Conservation (phyloP, 1,140 invertebrate genomes). For the Trachymyrmex septentrionalis region DNA sequence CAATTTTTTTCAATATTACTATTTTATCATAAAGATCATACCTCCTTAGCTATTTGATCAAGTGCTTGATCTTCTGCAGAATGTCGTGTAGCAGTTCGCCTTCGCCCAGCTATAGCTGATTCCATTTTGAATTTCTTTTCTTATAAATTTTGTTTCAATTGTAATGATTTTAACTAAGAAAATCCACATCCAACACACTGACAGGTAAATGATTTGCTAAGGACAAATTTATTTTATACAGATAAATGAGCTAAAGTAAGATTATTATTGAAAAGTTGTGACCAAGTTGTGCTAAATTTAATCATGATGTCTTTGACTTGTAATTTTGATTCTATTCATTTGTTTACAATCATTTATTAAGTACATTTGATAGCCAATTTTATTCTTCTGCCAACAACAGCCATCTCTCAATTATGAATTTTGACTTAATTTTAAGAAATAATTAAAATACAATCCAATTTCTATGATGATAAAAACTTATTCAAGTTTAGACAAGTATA, state of each 20-base stretch:
- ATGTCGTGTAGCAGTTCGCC: conserved; percentile 90
- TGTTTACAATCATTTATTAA: background rate
- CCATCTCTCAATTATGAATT: no score
- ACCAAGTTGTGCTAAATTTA: background rate
- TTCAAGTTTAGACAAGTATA: no score
- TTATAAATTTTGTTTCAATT: conserved; percentile 40
- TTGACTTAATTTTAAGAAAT: no score
- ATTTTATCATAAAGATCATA: conserved; percentile 81
- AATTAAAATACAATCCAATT: no score
- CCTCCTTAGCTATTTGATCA: conserved; percentile 96
- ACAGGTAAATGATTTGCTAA: conserved; percentile 64
- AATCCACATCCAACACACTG: conserved; percentile 69
- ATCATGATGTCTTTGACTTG: background rate
- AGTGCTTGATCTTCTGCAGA: conserved; percentile 95
- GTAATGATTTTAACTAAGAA: conserved; percentile 47
- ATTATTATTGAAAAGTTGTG: background rate
- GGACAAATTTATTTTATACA: conserved; percentile 52
- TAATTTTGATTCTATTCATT: background rate
- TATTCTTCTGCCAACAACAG: no score
- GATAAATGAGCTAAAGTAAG: conserved; percentile 12
- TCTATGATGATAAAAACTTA: no score
- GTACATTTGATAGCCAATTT: background rate
- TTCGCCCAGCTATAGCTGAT: conserved; percentile 89
- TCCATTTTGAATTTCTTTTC: conserved; percentile 85
- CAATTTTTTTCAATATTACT: conserved; percentile 9